These are phyloP conservation scores for Pao palembangensis DNA, from an alignment of 2,113 vertebrate species.

Conservation along the genomic window DNA sequence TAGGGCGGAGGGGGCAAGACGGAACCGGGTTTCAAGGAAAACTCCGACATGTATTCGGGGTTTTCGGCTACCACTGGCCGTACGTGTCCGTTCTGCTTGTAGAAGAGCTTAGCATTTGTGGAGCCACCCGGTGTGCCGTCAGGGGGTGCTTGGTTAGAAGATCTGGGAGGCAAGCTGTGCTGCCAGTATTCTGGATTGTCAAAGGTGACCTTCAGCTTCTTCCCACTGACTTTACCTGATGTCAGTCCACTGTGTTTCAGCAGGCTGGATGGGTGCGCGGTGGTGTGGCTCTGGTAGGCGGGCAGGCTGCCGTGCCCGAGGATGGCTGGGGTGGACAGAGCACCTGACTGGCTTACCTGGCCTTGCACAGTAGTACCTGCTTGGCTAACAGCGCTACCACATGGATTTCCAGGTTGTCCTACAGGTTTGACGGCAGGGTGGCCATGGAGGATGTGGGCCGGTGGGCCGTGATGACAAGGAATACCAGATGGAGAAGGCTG, in stretches of 20 bases:
- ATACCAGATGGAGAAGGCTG: slow-evolving; percentile 62
- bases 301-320: slow-evolving; percentile 58
- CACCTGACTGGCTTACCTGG: slow-evolving; percentile 51
- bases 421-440: slow-evolving; percentile 53
- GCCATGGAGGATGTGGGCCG: slow-evolving; percentile 56
- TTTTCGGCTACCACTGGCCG: slow-evolving; percentile 91
- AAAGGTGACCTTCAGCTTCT: slow-evolving; percentile 93
- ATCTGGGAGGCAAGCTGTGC: slow-evolving; percentile 89
- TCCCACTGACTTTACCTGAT: slow-evolving; percentile 68
- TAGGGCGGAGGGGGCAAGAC: slow-evolving; percentile 94
- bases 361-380: slow-evolving; percentile 47
- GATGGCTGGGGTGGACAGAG: slow-evolving; percentile 47
- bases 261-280: slow-evolving; percentile 58
- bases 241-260: slow-evolving; percentile 66
- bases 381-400: slow-evolving; percentile 44
- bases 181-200: slow-evolving; percentile 99
- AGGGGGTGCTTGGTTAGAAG: slow-evolving; percentile 77
- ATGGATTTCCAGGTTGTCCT: slow-evolving; percentile 49
- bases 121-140: slow-evolving; percentile 80
- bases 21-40: slow-evolving; percentile 87
- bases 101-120: slow-evolving; percentile 91
- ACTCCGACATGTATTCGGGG: slow-evolving; percentile 93
- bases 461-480: slow-evolving; percentile 61
- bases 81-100: slow-evolving; percentile 94
- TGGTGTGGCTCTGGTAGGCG: slow-evolving; percentile 63